A percentile compares a stretch with the other conserved stretches of the same genome.
Evolutionary conservation across 1,140 invertebrate species (phyloP).

Genomic region (Drosophila biarmipes): DNA sequence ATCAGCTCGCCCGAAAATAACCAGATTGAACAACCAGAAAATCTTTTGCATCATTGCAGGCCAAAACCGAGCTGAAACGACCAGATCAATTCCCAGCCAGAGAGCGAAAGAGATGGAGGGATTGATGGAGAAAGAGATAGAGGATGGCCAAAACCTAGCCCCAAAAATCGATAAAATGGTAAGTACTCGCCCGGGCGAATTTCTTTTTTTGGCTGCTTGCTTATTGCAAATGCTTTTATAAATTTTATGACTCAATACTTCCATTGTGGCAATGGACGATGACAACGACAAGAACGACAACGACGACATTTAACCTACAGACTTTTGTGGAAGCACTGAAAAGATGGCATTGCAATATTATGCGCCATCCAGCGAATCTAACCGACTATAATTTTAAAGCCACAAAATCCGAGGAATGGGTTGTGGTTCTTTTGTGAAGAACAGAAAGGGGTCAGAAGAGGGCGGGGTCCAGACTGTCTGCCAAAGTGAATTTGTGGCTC

Average conservation of each 20-base stretch:
- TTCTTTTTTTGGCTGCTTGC: slow-evolving; percentile 51
- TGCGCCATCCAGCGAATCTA: slow-evolving; percentile 56
- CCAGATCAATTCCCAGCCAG: slow-evolving; percentile 3
- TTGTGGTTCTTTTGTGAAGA: slow-evolving; percentile 12
- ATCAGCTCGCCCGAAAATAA: slow-evolving; percentile 45
- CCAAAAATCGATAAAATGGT: slow-evolving; percentile 79
- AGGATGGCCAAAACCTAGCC: slow-evolving; percentile 32
- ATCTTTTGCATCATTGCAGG: slow-evolving; percentile 67
- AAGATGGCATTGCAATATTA: slow-evolving; percentile 49
- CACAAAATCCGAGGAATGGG: slow-evolving; percentile 47
- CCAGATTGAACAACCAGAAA: slow-evolving; percentile 54
- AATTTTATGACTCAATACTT: slow-evolving; percentile 79
- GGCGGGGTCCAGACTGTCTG: slow-evolving; percentile 18
- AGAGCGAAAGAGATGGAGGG: background rate
- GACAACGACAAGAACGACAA: slow-evolving; percentile 32
- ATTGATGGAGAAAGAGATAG: slow-evolving; percentile 15
- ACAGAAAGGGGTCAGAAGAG: background rate
- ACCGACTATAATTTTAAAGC: slow-evolving; percentile 79
- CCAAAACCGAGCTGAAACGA: slow-evolving; percentile 23
- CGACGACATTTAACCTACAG: slow-evolving; percentile 71
- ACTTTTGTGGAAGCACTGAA: slow-evolving; percentile 42
- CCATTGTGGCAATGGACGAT: slow-evolving; percentile 53
- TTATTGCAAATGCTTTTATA: slow-evolving; percentile 79
- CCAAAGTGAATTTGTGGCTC: slow-evolving; percentile 64
- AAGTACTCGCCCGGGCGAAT: slow-evolving; percentile 62